phyloP scores from a whole-genome alignment of 1,140 invertebrate genomes.

The Pectinophora gossypiella region DNA sequence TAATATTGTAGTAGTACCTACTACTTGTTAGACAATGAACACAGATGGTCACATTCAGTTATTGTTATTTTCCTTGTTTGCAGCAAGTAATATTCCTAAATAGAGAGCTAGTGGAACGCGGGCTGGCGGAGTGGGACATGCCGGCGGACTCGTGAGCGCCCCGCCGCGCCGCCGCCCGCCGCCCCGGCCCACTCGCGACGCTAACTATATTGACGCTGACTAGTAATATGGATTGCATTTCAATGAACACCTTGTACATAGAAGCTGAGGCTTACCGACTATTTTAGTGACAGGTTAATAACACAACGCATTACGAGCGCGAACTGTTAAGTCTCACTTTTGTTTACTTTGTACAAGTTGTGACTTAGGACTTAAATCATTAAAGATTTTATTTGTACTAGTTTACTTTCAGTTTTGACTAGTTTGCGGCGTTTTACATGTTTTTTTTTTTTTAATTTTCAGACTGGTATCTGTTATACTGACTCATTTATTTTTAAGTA shows the following conservation, averaged over 20 bases:
- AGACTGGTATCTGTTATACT: slow-evolving; percentile 9
- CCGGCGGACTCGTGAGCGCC: slow-evolving; percentile 59
- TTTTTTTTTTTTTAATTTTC: neutral
- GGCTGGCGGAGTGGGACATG: slow-evolving; percentile 79
- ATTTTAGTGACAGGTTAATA: neutral
- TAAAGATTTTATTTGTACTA: slow-evolving; percentile 23
- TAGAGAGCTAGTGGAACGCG: slow-evolving; percentile 80
- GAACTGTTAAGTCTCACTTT: slow-evolving; percentile 34
- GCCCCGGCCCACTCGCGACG: slow-evolving; percentile 13
- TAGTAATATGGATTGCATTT: slow-evolving; percentile 50
- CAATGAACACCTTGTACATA: slow-evolving; percentile 30
- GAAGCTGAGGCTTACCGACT: slow-evolving; percentile 2
- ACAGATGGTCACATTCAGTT: no score
- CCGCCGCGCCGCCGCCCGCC: slow-evolving; percentile 4
- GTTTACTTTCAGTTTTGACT: slow-evolving; percentile 12
- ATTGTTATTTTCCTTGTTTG: slow-evolving; percentile 38
- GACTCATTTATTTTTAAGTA: slow-evolving; percentile 22
- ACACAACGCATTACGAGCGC: slow-evolving; percentile 26
- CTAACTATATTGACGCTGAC: slow-evolving; percentile 27
- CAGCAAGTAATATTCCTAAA: slow-evolving; percentile 83
- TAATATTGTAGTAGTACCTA: no score
- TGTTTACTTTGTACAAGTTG: slow-evolving; percentile 36
- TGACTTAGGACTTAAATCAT: slow-evolving; percentile 44
- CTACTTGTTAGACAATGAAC: no score
- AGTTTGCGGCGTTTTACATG: neutral